These are phyloP conservation scores for Calephelis perditalis DNA, from an alignment of 2,888 invertebrate genomes.

Conservation along the genomic window DNA sequence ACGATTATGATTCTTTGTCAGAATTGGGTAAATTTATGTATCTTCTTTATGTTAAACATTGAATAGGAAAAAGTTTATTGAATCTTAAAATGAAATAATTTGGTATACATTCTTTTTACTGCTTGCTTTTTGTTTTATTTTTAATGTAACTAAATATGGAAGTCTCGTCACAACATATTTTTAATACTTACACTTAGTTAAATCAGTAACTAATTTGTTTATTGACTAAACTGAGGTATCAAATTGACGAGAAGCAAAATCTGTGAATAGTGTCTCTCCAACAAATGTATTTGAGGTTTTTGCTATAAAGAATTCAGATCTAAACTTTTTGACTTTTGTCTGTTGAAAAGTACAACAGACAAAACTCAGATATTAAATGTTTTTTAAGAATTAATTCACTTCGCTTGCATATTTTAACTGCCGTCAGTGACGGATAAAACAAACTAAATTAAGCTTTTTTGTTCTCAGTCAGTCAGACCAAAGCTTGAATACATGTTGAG, in stretches of 20 bases:
- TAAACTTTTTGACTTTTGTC: not conserved
- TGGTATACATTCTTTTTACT: conserved; percentile 1
- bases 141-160: conserved; percentile 3
- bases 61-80: conserved; percentile 3
- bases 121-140: conserved; percentile 6
- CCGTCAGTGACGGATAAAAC: conserved; percentile 4
- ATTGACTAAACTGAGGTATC: too few relatives aligned
- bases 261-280: conserved; percentile 6
- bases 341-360: too few relatives aligned
- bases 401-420: conserved; percentile 1
- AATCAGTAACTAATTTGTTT: conserved; percentile 2
- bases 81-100: conserved; percentile 5
- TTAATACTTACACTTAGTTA: conserved; percentile 6
- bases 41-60: conserved; percentile 1
- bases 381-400: not conserved
- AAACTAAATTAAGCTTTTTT: not conserved
- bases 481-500: conserved; percentile 9
- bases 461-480: conserved; percentile 4
- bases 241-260: conserved; percentile 4
- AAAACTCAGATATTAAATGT: too few relatives aligned
- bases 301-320: conserved; percentile 2
- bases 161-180: conserved; percentile 5
- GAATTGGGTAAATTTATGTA: not conserved
- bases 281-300: not conserved
- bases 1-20: not conserved